Evolutionary conservation across 1,140 invertebrate genomes (phyloP), one percentile per base, ranked within the genome.

Genomic region (Polypedilum vanderplanki): DNA sequence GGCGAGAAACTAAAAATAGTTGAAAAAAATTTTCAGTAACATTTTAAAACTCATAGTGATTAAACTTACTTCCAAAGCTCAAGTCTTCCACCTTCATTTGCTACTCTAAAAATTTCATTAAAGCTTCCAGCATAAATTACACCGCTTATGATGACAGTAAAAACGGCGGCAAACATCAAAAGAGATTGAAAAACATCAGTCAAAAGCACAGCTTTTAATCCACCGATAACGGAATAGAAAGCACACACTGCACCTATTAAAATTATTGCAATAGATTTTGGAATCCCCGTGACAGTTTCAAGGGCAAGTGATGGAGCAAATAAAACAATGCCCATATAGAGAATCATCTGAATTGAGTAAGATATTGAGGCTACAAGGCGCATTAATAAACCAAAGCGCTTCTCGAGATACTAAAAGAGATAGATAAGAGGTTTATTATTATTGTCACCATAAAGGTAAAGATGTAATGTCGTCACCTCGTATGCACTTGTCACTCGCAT

Each of bases 281-380:
- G 88, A 8, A 94, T 80, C 10, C 91, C 91, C 7, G 93, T 93
- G 46, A 97, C 92, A 17, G 94, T 91, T 83, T 94, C 93, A 18
- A 98, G 80, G 0, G 95, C 94, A 76, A 97, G 86, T 2, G 95
- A 91, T 3, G 96, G 96, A 0, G 95, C 95, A 83, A 95, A 97
- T 0, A 98, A 85, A 0, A 97, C 95, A 78, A 98, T 91, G 4
- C 94, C 93, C 86, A 96, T 96, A 79, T 98, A 98, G 17, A 98
- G 83, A 64, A 95, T 83, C 88, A 95, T 91, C 83, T 96, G 93
- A 5, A 94, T 78, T 40, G 90, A 89, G 77, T 93, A 95, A 0
- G 91, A 88, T 41, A 91, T 78, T 15, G 92, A 94, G 3, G 92
- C 91, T 40, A 88, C 78, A 76, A 91, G 80, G 78, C 93, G 83